Evolutionary conservation across 1,140 invertebrate species (phyloP).

Genomic region (Diachasma alloeum): DNA sequence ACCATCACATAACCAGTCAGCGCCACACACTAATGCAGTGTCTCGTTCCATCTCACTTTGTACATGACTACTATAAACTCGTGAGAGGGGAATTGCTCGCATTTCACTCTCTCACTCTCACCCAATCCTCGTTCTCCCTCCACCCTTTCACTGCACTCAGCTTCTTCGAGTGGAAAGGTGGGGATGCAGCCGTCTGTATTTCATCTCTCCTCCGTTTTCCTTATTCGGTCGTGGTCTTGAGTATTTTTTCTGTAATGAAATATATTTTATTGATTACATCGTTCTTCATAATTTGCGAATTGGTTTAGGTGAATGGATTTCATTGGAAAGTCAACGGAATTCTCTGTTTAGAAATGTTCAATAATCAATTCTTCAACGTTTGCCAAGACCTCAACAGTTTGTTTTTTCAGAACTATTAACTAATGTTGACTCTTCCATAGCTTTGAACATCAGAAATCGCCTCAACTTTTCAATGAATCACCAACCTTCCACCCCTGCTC

Average conservation of each 20-base stretch:
- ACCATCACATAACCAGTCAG: slow-evolving; percentile 29
- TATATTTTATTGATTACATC: too few relatives aligned
- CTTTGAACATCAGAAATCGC: not conserved
- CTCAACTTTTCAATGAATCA: not conserved
- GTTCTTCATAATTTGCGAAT: too few relatives aligned
- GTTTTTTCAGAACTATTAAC: too few relatives aligned
- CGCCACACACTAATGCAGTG: slow-evolving; percentile 2
- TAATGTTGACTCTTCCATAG: not conserved
- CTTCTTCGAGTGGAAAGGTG: slow-evolving; percentile 23
- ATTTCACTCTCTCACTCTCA: slow-evolving; percentile 16
- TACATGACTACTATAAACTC: not conserved
- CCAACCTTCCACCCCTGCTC: not conserved
- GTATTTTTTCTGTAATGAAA: too few relatives aligned
- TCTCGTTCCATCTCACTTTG: slow-evolving; percentile 40
- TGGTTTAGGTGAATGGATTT: too few relatives aligned
- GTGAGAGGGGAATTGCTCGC: slow-evolving; percentile 11
- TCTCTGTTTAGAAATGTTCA: too few relatives aligned
- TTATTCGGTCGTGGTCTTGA: not conserved
- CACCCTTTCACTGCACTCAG: slow-evolving; percentile 24
- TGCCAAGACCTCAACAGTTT: too few relatives aligned
- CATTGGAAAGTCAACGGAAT: too few relatives aligned
- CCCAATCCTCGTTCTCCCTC: slow-evolving; percentile 29
- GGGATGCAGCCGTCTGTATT: slow-evolving; percentile 52
- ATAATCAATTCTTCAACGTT: too few relatives aligned
- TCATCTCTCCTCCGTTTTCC: slow-evolving; percentile 36